Evolutionary conservation across 1,140 invertebrate species (phyloP).

Genomic region (Saccostrea cuccullata): DNA sequence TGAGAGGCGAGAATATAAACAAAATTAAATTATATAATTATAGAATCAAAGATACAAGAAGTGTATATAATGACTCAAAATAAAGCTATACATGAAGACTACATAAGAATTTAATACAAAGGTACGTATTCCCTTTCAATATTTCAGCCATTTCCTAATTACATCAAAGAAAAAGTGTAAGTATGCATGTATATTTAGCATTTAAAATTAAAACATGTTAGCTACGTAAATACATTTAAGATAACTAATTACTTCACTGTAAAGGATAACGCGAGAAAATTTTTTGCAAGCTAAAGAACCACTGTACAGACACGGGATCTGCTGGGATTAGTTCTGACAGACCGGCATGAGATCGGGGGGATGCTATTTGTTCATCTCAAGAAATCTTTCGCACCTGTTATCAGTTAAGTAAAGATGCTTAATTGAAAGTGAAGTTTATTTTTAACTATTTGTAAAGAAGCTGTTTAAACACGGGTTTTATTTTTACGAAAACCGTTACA

Average conservation of each 20-base stretch:
- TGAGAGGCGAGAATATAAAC: too few relatives aligned
- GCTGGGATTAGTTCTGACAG: slow-evolving; percentile 16
- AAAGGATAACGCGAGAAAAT: neutral
- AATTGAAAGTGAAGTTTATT: slow-evolving; percentile 29
- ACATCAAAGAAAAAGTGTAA: slow-evolving; percentile 15
- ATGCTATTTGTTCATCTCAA: slow-evolving; percentile 13
- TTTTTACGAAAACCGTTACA: slow-evolving; percentile 18
- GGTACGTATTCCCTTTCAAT: neutral
- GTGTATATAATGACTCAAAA: too few relatives aligned
- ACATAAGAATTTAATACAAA: neutral
- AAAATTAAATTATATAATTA: too few relatives aligned
- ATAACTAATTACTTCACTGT: slow-evolving; percentile 15
- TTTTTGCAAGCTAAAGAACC: neutral
- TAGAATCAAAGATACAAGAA: too few relatives aligned
- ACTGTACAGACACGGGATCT: neutral
- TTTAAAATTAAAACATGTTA: slow-evolving; percentile 22
- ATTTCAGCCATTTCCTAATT: neutral
- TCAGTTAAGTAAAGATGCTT: slow-evolving; percentile 25
- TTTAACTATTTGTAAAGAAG: slow-evolving; percentile 36
- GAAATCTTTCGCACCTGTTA: slow-evolving; percentile 14
- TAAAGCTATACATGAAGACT: too few relatives aligned
- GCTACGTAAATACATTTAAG: neutral
- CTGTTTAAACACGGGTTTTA: slow-evolving; percentile 28
- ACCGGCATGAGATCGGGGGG: neutral
- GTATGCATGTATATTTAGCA: neutral